Conservation (phyloP, 2,888 invertebrate species). For the Hypsopygia costalis region DNA sequence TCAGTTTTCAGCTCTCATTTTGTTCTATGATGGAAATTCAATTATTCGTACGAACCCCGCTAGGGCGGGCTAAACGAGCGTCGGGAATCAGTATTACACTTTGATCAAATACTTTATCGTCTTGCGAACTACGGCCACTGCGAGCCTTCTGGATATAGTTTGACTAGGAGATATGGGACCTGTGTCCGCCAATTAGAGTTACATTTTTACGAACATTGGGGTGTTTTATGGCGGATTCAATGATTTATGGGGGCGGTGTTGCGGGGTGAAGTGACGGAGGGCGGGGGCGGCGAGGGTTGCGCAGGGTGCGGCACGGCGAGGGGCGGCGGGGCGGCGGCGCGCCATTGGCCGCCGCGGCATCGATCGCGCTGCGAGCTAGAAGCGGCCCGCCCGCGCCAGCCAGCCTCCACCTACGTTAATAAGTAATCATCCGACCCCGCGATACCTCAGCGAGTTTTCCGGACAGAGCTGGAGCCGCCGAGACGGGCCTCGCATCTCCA, state of each 20-base stretch:
- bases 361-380: constrained; percentile 73
- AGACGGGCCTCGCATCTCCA: constrained; percentile 71
- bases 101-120: constrained; percentile 67
- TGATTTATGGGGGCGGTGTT: constrained; percentile 78
- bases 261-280: constrained; percentile 54
- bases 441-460: constrained; percentile 76
- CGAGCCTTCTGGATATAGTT: constrained; percentile 52
- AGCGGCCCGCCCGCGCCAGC: constrained; percentile 74
- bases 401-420: constrained; percentile 80
- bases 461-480: constrained; percentile 69
- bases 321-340: constrained; percentile 62
- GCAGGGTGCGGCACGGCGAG: constrained; percentile 49
- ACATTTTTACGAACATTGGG: constrained; percentile 78
- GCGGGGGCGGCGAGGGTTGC: constrained; percentile 61
- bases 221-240: constrained; percentile 79
- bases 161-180: constrained; percentile 63
- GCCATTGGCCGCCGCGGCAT: constrained; percentile 78
- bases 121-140: constrained; percentile 46
- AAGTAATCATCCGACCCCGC: constrained; percentile 79
- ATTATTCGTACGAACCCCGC: constrained; percentile 71
- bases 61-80: constrained; percentile 51
- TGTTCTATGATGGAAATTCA: constrained; percentile 78
- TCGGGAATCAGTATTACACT: constrained; percentile 57
- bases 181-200: constrained; percentile 76
- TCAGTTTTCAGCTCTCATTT: constrained; percentile 78